Conservation (phyloP, 2,113 vertebrate species). For the Rhinoderma darwinii region DNA sequence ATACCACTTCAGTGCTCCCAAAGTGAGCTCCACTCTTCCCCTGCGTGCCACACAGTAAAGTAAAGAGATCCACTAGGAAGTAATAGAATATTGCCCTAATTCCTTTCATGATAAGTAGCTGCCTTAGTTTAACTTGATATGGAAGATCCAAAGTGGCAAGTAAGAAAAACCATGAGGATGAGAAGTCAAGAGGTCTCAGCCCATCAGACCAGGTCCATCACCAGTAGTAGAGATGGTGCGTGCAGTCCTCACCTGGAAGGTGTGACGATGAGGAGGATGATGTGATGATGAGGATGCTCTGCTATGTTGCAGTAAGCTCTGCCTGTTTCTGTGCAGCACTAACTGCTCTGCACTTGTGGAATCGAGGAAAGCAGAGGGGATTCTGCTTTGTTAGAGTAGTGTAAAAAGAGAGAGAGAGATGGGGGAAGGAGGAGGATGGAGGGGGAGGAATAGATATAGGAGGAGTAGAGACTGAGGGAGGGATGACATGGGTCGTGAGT, state of each 20-base stretch:
- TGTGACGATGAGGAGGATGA: background rate
- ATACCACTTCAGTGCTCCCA: conserved; percentile 89
- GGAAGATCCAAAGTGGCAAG: conserved; percentile 66
- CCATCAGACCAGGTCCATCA: conserved; percentile 44
- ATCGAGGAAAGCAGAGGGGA: conserved; percentile 61
- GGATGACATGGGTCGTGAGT: conserved; percentile 50
- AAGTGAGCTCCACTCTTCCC: conserved; percentile 87
- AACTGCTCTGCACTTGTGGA: conserved; percentile 76
- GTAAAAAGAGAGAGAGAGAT: conserved; percentile 70
- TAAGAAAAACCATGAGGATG: conserved; percentile 74
- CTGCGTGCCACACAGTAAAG: conserved; percentile 90
- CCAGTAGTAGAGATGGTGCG: background rate
- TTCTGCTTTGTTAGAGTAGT: conserved; percentile 68
- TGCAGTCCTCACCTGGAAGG: conserved; percentile 36
- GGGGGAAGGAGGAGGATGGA: conserved; percentile 34
- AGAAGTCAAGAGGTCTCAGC: conserved; percentile 43
- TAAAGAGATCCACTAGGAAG: conserved; percentile 90
- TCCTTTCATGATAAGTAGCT: conserved; percentile 57
- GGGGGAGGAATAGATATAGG: conserved; percentile 47
- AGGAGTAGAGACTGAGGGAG: conserved; percentile 55
- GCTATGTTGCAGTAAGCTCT: conserved; percentile 10
- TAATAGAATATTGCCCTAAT: conserved; percentile 71
- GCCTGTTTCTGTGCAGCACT: conserved; percentile 62
- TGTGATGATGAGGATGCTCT: conserved; percentile 23
- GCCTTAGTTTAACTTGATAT: conserved; percentile 39